Percentiles rank a stretch among this genome's conserved stretches.
Conservation (phyloP, 2,888 invertebrate genomes). For the Campoplex nolae region DNA sequence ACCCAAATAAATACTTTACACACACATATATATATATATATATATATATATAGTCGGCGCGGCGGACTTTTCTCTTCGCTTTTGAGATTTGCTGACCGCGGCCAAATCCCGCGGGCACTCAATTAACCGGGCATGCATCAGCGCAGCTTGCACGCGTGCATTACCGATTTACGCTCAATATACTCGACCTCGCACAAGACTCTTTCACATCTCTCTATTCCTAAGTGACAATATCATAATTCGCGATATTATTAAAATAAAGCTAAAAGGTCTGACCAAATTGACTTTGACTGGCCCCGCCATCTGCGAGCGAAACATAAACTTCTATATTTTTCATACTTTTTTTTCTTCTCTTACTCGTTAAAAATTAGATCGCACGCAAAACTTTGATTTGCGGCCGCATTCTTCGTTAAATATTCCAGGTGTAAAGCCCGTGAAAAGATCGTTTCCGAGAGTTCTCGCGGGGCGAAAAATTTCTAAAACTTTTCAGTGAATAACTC, state of each 20-base stretch:
- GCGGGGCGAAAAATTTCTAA: too few relatives aligned
- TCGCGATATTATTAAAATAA: constrained; percentile 34
- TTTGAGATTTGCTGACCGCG: constrained; percentile 51
- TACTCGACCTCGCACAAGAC: constrained; percentile 31
- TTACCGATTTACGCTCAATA: constrained; percentile 37
- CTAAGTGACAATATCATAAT: constrained; percentile 36
- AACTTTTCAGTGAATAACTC: not conserved
- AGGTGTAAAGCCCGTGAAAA: too few relatives aligned
- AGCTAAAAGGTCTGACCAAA: not conserved
- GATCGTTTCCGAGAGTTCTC: too few relatives aligned
- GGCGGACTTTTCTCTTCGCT: constrained; percentile 24
- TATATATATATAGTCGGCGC: not conserved
- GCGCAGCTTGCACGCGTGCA: constrained; percentile 17
- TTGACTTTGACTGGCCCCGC: constrained; percentile 4
- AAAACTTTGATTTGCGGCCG: too few relatives aligned
- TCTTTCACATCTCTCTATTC: constrained; percentile 36
- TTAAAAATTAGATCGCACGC: not conserved
- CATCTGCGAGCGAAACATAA: not conserved
- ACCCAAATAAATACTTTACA: constrained; percentile 11
- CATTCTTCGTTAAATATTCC: not conserved
- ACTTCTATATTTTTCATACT: not conserved
- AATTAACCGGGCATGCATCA: constrained; percentile 53
- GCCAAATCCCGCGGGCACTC: constrained; percentile 51
- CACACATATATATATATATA: too few relatives aligned
- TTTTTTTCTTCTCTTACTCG: not conserved